phyloP scores from a whole-genome alignment of 2,797 vertebrate species.

The Pantherophis vulpinus region DNA sequence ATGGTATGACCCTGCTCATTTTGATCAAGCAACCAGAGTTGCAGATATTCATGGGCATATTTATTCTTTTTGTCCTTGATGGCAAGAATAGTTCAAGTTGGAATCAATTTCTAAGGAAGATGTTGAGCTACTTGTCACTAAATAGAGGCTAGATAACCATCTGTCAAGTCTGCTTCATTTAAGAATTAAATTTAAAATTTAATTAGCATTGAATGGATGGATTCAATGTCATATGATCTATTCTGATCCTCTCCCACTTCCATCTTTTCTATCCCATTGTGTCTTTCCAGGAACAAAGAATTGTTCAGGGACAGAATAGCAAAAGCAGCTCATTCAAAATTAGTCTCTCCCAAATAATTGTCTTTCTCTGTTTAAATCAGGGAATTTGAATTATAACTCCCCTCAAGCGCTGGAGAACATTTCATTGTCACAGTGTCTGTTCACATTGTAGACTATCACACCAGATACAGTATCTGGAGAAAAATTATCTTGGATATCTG shows the following conservation, averaged over 20 bases:
- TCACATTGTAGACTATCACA: neutral
- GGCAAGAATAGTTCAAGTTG: neutral
- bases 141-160: neutral
- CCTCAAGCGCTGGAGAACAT: neutral
- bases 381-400: neutral
- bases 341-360: neutral
- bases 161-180: neutral
- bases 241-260: neutral
- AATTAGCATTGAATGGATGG: neutral
- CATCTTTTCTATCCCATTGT: neutral
- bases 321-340: neutral
- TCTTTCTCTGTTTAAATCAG: neutral
- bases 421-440: neutral
- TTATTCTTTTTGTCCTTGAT: neutral
- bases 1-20: neutral
- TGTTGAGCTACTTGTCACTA: neutral
- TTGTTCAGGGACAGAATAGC: neutral
- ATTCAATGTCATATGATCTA: neutral
- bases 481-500: neutral
- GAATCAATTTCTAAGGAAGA: neutral
- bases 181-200: neutral
- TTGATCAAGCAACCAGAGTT: neutral
- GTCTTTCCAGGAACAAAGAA: neutral
- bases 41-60: neutral
- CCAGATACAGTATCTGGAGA: neutral